phyloP scores from a whole-genome alignment of 2,113 vertebrate species.

The Dicentrarchus labrax region DNA sequence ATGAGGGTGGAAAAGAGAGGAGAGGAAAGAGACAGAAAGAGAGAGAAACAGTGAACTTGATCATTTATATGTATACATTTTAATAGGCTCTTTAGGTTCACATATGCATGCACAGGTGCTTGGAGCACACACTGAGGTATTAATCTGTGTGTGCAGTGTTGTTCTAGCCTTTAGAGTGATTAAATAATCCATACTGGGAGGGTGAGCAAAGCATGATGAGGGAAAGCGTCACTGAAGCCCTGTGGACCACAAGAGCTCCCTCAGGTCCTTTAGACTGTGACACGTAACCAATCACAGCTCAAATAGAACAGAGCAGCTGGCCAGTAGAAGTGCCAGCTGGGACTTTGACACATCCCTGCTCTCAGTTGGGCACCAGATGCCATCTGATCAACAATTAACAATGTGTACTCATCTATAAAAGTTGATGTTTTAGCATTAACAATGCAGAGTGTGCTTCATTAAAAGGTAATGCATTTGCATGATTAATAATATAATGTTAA shows the following conservation, averaged over 20 bases:
- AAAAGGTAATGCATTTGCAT: conserved; percentile 1
- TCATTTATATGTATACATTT: background rate
- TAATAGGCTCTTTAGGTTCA: conserved; percentile 6
- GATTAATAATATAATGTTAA: conserved; percentile 25
- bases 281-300: conserved; percentile 63
- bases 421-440: conserved; percentile 44
- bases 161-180: background rate
- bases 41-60: background rate
- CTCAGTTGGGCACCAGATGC: conserved; percentile 56
- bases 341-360: conserved; percentile 46
- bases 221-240: conserved; percentile 30
- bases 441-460: conserved; percentile 13
- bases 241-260: conserved; percentile 42
- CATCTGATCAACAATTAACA: conserved; percentile 71
- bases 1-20: background rate
- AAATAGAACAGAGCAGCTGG: conserved; percentile 56
- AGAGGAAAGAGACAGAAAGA: background rate
- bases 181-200: conserved; percentile 1
- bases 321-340: conserved; percentile 51
- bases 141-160: background rate
- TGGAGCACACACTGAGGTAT: background rate
- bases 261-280: conserved; percentile 31
- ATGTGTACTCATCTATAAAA: conserved; percentile 43
- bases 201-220: background rate
- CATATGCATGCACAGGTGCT: background rate